These are phyloP conservation scores for Toxonevra muliebris DNA, from an alignment of 2,888 invertebrate genomes.

Conservation along the genomic window DNA sequence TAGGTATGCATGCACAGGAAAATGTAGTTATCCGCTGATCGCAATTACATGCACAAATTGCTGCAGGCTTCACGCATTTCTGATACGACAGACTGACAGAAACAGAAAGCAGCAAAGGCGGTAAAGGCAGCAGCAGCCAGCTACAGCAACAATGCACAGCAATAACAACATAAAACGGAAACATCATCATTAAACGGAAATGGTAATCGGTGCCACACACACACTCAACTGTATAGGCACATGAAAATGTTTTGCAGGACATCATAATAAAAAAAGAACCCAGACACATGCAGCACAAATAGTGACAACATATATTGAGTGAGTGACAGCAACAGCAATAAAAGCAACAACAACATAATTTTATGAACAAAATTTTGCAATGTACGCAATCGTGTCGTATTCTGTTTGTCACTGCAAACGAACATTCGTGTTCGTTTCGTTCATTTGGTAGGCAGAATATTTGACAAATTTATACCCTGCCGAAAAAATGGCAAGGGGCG, in stretches of 20 bases:
- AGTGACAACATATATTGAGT: background rate
- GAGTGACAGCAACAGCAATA: background rate
- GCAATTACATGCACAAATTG: slow-evolving; percentile 23
- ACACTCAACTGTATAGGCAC: background rate
- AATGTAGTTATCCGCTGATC: slow-evolving; percentile 17
- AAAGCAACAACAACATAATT: background rate
- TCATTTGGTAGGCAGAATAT: slow-evolving; percentile 9
- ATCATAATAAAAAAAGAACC: background rate
- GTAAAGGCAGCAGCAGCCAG: background rate
- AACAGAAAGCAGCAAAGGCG: no score
- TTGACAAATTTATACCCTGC: slow-evolving; percentile 1
- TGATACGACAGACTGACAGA: slow-evolving; percentile 5
- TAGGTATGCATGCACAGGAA: background rate
- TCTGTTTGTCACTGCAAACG: background rate
- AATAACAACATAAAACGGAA: slow-evolving; percentile 39
- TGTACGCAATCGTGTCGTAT: background rate
- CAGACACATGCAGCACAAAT: slow-evolving; percentile 6
- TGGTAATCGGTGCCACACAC: slow-evolving; percentile 20
- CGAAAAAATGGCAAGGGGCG: slow-evolving; percentile 41
- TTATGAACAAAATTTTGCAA: background rate
- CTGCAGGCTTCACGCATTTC: slow-evolving; percentile 14
- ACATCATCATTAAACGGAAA: slow-evolving; percentile 47
- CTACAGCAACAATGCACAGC: background rate
- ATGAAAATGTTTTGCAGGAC: background rate
- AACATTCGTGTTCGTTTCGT: background rate